Percentiles rank a stretch among this genome's conserved stretches.
Conservation (phyloP, 2,888 invertebrate species). For the Tetragonula carbonaria region DNA sequence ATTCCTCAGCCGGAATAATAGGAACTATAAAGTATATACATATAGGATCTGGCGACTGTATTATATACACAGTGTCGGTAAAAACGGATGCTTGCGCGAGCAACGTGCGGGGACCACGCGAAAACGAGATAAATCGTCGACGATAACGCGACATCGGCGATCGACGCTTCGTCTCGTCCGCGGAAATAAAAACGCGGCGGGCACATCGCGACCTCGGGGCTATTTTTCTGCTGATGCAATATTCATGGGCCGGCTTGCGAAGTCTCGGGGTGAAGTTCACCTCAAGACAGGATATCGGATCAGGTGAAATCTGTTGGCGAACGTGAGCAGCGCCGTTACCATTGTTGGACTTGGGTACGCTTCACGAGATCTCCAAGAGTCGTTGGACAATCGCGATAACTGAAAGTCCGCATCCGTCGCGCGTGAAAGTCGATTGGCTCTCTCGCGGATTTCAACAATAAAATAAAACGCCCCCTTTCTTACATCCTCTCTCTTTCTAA, state of each 20-base stretch:
- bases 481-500: too few relatives aligned
- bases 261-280: constrained; percentile 27
- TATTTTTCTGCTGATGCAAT: constrained; percentile 49
- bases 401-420: background rate
- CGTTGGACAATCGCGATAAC: background rate
- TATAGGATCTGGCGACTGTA: background rate
- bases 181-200: constrained; percentile 17
- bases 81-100: background rate
- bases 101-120: background rate
- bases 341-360: constrained; percentile 5
- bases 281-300: constrained; percentile 39
- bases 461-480: too few relatives aligned
- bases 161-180: background rate
- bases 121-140: background rate
- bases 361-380: background rate
- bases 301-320: constrained; percentile 41
- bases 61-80: constrained; percentile 2
- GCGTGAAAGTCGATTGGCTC: background rate
- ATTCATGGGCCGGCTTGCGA: constrained; percentile 32
- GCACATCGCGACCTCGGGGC: background rate
- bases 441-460: too few relatives aligned
- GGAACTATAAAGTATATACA: constrained; percentile 41
- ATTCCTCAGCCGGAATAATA: constrained; percentile 47
- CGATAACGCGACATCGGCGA: constrained; percentile 12
- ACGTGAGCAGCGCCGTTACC: constrained; percentile 22